phyloP scores from a whole-genome alignment of 2,888 invertebrate species.

The Artemia sp. region DNA sequence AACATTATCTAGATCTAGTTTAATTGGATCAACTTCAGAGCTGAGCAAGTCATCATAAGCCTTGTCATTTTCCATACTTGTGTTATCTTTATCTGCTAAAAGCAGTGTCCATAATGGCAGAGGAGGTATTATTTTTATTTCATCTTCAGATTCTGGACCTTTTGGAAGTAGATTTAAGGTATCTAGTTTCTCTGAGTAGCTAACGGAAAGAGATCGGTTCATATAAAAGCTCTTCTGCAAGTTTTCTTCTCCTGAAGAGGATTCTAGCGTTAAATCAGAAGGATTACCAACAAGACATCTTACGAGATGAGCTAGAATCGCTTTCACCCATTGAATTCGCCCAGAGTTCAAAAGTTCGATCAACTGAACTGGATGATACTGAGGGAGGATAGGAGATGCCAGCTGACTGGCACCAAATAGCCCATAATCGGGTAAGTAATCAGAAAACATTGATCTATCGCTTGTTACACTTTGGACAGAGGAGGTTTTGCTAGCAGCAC shows the following conservation, averaged over 20 bases:
- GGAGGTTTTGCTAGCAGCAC: not conserved
- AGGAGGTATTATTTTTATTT: conserved; percentile 93
- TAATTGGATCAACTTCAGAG: conserved; percentile 52
- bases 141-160: conserved; percentile 35
- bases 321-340: conserved; percentile 82
- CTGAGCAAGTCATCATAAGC: conserved; percentile 83
- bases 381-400: conserved; percentile 91
- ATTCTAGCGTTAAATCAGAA: conserved; percentile 27
- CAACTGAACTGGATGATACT: conserved; percentile 96
- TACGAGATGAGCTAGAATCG: conserved; percentile 88
- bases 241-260: conserved; percentile 44
- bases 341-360: conserved; percentile 97
- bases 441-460: conserved; percentile 15
- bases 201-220: conserved; percentile 71
- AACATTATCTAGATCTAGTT: conserved; percentile 49
- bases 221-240: conserved; percentile 66
- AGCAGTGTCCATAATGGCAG: conserved; percentile 88
- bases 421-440: conserved; percentile 63
- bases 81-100: conserved; percentile 53
- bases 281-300: conserved; percentile 33
- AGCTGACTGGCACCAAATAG: conserved; percentile 92
- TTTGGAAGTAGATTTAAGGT: conserved; percentile 18
- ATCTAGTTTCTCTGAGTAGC: conserved; percentile 42
- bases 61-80: conserved; percentile 29
- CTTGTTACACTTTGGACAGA: not conserved